phyloP scores from a whole-genome alignment of 2,888 invertebrate genomes.

The Hartigia nigra region DNA sequence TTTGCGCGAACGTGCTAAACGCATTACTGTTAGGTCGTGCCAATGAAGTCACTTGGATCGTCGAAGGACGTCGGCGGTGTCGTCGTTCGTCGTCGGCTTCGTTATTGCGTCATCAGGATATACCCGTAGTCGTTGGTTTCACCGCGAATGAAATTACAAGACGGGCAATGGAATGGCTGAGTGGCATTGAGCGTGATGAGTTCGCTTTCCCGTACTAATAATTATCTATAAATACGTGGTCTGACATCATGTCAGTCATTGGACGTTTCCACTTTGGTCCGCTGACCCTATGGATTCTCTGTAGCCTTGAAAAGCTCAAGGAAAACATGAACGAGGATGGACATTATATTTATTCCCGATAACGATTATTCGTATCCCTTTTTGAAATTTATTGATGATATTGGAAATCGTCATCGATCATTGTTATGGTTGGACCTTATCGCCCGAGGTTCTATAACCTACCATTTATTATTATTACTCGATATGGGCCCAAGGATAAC shows the following conservation, averaged over 20 bases:
- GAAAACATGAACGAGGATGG: too few species aligned
- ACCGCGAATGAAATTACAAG: constrained; percentile 52
- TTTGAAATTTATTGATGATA: not conserved
- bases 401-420: not conserved
- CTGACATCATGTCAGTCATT: not conserved
- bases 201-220: constrained; percentile 32
- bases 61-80: constrained; percentile 35
- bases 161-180: constrained; percentile 25
- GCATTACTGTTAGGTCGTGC: constrained; percentile 32
- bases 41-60: constrained; percentile 29
- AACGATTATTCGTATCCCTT: not conserved
- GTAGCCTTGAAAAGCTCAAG: not conserved
- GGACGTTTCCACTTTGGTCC: constrained; percentile 2
- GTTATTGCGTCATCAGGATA: constrained; percentile 42
- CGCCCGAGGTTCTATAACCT: constrained; percentile 11
- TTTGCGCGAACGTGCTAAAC: constrained; percentile 14
- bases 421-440: constrained; percentile 2
- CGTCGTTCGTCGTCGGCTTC: constrained; percentile 1
- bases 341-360: not conserved
- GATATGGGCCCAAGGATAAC: constrained; percentile 32
- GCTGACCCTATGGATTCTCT: not conserved
- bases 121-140: constrained; percentile 25
- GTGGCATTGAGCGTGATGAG: constrained; percentile 34
- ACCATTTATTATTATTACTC: constrained; percentile 17
- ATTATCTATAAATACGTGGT: constrained; percentile 37